Percentiles rank a stretch among this genome's conserved stretches.
These are phyloP conservation scores for Hirtodrosophila cameraria DNA, from an alignment of 2,888 invertebrate genomes.

Conservation along the genomic window DNA sequence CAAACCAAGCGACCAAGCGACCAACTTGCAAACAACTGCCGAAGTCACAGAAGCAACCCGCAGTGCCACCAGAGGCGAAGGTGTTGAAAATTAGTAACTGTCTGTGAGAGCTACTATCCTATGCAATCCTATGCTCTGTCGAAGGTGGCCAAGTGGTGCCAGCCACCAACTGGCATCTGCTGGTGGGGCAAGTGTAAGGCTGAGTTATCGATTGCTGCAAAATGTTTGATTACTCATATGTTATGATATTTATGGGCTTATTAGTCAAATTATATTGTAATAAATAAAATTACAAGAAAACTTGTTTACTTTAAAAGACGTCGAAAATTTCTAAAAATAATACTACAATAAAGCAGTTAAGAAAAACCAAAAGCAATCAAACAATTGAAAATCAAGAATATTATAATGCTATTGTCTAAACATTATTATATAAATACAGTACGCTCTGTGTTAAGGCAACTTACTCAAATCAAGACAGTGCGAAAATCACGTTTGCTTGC, in stretches of 20 bases:
- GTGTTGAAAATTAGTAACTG: conserved; percentile 77
- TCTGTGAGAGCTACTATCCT: conserved; percentile 40
- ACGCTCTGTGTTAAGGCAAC: too few species aligned
- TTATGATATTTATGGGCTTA: not conserved
- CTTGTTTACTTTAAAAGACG: too few species aligned
- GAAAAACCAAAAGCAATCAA: too few species aligned
- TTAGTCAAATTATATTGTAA: too few species aligned
- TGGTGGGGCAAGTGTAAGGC: conserved; percentile 3
- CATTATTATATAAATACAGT: too few species aligned
- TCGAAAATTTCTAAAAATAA: too few species aligned
- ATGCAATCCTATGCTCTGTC: conserved; percentile 1
- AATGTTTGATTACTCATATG: conserved; percentile 5
- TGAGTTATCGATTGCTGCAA: conserved; percentile 40
- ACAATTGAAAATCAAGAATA: too few species aligned
- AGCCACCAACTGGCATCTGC: conserved; percentile 32
- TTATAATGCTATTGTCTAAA: too few species aligned
- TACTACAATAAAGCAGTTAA: too few species aligned
- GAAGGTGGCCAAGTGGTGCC: conserved; percentile 36
- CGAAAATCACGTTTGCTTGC: too few species aligned
- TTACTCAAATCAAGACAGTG: too few species aligned
- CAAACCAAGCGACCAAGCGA: conserved; percentile 33
- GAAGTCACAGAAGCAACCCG: conserved; percentile 67
- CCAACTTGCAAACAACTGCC: conserved; percentile 52
- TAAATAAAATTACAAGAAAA: too few species aligned
- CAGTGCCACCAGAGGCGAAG: conserved; percentile 55